phyloP scores from a whole-genome alignment of 1,140 invertebrate genomes.

The Thaumetopoea pityocampa region DNA sequence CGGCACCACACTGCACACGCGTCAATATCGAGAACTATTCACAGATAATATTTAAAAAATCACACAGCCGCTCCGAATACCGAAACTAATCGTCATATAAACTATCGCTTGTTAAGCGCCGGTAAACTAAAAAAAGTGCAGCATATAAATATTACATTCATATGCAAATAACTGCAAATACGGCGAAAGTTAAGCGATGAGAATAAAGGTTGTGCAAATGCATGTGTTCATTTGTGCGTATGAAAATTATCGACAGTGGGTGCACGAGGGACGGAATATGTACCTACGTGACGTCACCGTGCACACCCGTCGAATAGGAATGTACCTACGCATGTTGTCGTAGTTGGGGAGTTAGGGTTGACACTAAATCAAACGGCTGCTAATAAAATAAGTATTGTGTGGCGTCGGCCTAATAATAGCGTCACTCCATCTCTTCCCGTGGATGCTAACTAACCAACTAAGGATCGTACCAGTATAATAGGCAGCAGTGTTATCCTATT shows the following conservation, averaged over 20 bases:
- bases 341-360: slow-evolving; percentile 4
- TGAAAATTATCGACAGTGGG: slow-evolving; percentile 31
- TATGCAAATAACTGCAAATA: slow-evolving; percentile 53
- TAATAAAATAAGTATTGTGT: no score
- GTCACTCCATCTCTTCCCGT: no score
- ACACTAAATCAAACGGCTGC: no score
- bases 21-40: no score
- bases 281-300: slow-evolving; percentile 6
- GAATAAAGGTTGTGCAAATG: slow-evolving; percentile 51
- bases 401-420: no score
- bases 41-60: no score
- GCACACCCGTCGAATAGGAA: slow-evolving; percentile 4
- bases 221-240: slow-evolving; percentile 38
- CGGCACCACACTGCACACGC: no score
- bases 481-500: no score
- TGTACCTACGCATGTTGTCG: slow-evolving; percentile 3
- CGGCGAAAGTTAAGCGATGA: slow-evolving; percentile 47
- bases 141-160: slow-evolving; percentile 56
- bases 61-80: no score
- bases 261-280: no score
- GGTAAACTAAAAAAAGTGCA: slow-evolving; percentile 43
- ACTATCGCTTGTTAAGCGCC: slow-evolving; percentile 39
- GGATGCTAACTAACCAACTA: no score
- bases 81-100: slow-evolving; percentile 26
- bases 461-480: no score